Conservation (phyloP, 64 coral and sea anemone species). For the Anthopleura sola region DNA sequence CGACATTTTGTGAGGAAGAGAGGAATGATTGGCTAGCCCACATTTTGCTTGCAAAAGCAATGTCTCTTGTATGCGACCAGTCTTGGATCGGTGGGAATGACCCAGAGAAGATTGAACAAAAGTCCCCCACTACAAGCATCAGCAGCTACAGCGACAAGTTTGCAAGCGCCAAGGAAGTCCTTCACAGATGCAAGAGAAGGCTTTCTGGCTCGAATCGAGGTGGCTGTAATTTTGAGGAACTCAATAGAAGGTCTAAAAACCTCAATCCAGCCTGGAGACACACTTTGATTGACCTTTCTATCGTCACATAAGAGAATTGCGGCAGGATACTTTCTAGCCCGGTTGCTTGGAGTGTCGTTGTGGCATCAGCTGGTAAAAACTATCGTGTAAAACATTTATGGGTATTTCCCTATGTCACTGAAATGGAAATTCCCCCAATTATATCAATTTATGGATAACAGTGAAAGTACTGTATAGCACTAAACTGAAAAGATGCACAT, state of each 20-base stretch:
- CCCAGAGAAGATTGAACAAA: not conserved
- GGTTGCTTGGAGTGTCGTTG: not conserved
- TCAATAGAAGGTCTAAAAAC: slow-evolving; percentile 24
- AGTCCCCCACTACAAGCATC: not conserved
- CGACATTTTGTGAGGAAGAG: slow-evolving; percentile 59
- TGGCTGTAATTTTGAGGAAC: slow-evolving; percentile 42
- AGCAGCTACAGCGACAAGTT: slow-evolving; percentile 20
- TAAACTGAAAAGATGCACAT: not conserved
- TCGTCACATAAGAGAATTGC: not conserved
- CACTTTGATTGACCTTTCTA: slow-evolving; percentile 41
- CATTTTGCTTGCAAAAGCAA: slow-evolving; percentile 76
- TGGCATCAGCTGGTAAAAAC: not conserved
- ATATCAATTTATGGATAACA: too few relatives aligned
- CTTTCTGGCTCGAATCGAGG: slow-evolving; percentile 46
- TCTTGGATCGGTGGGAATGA: slow-evolving; percentile 41
- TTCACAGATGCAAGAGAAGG: slow-evolving; percentile 48
- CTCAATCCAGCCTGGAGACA: slow-evolving; percentile 41
- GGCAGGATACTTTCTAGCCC: not conserved
- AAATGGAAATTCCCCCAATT: not conserved
- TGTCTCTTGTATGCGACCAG: slow-evolving; percentile 38
- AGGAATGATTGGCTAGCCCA: slow-evolving; percentile 79
- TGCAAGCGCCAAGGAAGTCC: slow-evolving; percentile 31
- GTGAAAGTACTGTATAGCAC: too few relatives aligned
- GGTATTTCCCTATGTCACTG: not conserved
- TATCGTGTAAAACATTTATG: not conserved